phyloP scores from a whole-genome alignment of 1,140 invertebrate species.

The Eriosoma lanigerum region DNA sequence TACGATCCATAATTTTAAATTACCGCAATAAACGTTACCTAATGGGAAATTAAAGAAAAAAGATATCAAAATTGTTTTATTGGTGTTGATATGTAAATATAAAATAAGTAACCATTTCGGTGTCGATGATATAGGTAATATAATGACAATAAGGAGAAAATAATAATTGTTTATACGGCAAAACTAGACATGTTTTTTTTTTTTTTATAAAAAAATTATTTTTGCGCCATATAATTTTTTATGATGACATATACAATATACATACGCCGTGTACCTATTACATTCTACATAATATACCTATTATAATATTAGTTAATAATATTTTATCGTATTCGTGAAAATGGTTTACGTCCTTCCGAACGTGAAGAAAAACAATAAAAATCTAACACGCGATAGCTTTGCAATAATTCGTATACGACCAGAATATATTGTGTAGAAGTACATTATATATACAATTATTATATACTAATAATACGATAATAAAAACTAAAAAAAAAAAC shows the following conservation, averaged over 20 bases:
- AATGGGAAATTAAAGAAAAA: not conserved
- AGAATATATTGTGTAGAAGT: too few relatives aligned
- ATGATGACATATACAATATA: too few relatives aligned
- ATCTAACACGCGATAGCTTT: too few relatives aligned
- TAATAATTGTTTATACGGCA: not conserved
- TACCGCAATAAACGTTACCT: conserved; percentile 24
- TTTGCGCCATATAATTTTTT: conserved; percentile 13
- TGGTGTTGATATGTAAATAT: not conserved
- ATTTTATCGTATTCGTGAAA: conserved; percentile 11
- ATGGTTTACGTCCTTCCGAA: not conserved
- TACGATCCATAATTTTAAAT: conserved; percentile 11
- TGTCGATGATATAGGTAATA: too few relatives aligned
- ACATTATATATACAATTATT: too few relatives aligned
- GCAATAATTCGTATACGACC: too few relatives aligned
- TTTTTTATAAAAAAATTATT: not conserved
- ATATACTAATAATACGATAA: too few relatives aligned
- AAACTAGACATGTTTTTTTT: not conserved
- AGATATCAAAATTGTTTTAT: conserved; percentile 5
- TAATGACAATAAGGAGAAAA: not conserved
- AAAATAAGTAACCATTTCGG: not conserved
- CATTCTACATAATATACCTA: too few relatives aligned
- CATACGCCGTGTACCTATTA: too few relatives aligned
- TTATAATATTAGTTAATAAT: conserved; percentile 8
- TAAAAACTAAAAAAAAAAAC: too few relatives aligned
- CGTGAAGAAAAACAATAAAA: not conserved